A percentile compares a stretch with the other conserved stretches of the same genome.
Conservation (phyloP, 2,113 vertebrate species). For the Cyanoramphus novaezelandiae region DNA sequence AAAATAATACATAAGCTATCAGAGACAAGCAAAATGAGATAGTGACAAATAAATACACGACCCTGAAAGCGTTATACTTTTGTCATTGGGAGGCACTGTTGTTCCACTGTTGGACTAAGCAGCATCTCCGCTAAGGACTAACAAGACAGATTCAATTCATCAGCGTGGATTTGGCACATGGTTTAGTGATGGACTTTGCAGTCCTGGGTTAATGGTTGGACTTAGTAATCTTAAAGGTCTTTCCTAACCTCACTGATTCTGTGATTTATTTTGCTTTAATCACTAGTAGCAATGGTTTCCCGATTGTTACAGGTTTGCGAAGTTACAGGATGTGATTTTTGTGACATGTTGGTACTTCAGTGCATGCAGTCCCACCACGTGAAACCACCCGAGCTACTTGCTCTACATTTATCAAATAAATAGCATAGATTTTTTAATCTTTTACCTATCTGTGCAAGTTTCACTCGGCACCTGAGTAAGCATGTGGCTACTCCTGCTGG, state of each 20-base stretch:
- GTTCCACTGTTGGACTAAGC: neutral
- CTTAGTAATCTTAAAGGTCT: neutral
- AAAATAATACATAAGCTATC: neutral
- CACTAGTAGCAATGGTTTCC: neutral
- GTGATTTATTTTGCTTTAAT: neutral
- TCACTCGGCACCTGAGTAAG: neutral
- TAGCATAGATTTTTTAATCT: neutral
- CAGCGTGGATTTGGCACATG: neutral
- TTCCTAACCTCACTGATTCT: neutral
- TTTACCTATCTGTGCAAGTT: neutral
- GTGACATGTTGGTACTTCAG: neutral
- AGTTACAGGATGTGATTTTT: neutral
- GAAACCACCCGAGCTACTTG: neutral
- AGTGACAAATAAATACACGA: neutral
- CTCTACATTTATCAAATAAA: neutral
- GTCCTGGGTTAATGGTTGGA: neutral
- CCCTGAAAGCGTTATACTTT: neutral
- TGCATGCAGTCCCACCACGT: neutral
- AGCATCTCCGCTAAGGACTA: neutral
- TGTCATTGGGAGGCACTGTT: conserved; percentile 36
- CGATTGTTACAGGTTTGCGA: neutral
- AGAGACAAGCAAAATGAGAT: neutral
- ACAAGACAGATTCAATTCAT: neutral
- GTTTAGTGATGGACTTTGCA: neutral
- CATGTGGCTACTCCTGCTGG: neutral